These are phyloP conservation scores for Dynastes maya DNA, from an alignment of 2,888 invertebrate genomes.

Conservation along the genomic window DNA sequence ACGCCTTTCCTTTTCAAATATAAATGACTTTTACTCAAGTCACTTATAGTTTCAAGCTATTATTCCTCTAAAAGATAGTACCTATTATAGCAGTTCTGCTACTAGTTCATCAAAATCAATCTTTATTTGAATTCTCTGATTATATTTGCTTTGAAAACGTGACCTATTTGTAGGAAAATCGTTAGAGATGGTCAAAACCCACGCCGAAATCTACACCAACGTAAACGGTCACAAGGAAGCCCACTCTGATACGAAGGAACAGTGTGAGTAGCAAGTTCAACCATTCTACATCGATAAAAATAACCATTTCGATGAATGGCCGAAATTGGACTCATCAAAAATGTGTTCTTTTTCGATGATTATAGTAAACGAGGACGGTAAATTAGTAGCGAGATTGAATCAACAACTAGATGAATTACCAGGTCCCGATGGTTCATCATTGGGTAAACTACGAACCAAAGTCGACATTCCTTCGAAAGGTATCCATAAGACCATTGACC, in stretches of 20 bases:
- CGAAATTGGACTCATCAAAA: background rate
- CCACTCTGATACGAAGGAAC: conserved; percentile 65
- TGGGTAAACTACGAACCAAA: conserved; percentile 72
- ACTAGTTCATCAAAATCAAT: too few species aligned
- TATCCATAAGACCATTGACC: conserved; percentile 73
- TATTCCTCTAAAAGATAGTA: too few species aligned
- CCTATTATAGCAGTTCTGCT: too few species aligned
- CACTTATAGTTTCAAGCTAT: too few species aligned
- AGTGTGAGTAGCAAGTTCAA: conserved; percentile 61
- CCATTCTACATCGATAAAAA: background rate
- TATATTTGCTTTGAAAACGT: too few species aligned
- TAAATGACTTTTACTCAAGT: too few species aligned
- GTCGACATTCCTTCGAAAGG: conserved; percentile 75
- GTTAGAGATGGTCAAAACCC: conserved; percentile 67
- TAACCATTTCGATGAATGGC: background rate
- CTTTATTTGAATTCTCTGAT: too few species aligned
- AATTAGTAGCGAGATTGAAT: conserved; percentile 67
- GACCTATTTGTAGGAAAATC: conserved; percentile 64
- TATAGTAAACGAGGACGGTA: conserved; percentile 69
- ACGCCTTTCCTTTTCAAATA: too few species aligned
- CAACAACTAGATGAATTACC: conserved; percentile 65
- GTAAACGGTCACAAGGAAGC: conserved; percentile 67
- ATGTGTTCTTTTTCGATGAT: background rate
- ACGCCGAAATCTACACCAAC: conserved; percentile 65
- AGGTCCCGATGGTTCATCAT: conserved; percentile 68